Evolutionary conservation across 2,113 vertebrate species (phyloP).

Genomic region (Campylomormyrus numenius): DNA sequence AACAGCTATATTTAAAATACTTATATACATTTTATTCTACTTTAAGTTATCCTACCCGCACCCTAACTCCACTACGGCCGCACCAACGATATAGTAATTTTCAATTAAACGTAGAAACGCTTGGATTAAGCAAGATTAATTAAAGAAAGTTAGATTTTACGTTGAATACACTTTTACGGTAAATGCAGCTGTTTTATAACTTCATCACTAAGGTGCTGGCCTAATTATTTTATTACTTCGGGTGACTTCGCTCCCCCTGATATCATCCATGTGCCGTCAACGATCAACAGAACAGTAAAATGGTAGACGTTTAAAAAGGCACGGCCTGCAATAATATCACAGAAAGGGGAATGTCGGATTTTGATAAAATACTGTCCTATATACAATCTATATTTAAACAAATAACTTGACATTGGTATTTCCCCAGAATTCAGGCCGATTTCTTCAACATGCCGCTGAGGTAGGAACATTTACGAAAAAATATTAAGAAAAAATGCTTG

Average conservation of each 20-base stretch:
- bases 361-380: background rate
- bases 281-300: background rate
- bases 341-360: background rate
- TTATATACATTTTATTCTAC: background rate
- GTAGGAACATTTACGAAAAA: slow-evolving; percentile 26
- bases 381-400: slow-evolving; percentile 21
- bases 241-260: background rate
- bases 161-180: background rate
- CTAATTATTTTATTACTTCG: background rate
- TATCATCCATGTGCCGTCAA: background rate
- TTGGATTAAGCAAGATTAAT: background rate
- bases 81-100: background rate
- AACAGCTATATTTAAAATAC: background rate
- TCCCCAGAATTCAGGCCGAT: slow-evolving; percentile 59
- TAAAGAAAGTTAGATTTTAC: background rate
- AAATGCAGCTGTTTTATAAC: background rate
- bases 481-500: background rate
- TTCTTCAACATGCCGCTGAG: slow-evolving; percentile 49
- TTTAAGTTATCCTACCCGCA: background rate
- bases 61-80: background rate
- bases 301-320: slow-evolving; percentile 8
- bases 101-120: background rate
- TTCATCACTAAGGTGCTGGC: background rate
- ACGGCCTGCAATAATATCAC: background rate
- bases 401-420: slow-evolving; percentile 14